Evolutionary conservation across 2,888 invertebrate species (phyloP), one percentile per base, ranked within the genome.

Genomic region (Drosophila nigritarsus): DNA sequence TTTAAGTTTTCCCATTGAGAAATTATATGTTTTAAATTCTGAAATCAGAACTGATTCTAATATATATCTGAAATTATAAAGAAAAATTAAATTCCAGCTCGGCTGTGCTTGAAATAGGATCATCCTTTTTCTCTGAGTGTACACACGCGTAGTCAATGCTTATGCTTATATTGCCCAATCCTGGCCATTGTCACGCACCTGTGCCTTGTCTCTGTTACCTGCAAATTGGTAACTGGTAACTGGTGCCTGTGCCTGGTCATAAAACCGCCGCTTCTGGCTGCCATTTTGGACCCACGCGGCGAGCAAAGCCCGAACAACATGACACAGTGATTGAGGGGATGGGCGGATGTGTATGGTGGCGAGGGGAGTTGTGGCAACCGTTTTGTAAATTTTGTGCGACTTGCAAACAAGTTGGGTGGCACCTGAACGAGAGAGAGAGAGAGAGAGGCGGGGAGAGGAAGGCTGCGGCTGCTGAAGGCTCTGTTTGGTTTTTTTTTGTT

Each of bases 151-250:
- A 50, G 61, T 29, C 58, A 38, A 34, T 45, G 65, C 61, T 69
- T 76, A 34, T 45, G 65, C 61, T 69, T 76, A 78, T 67, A 75
- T 71, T 75, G 66, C 65, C 76, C 29, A 62, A 53, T 65, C 60
- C 61, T 36, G 67, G 64, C 66, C 74, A 80, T 82, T 80, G 81
- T 73, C 83, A 74, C 81, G 80, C 83, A 77, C 74, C 81, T 77
- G 75, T 49, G 36, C 49, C 49, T 40, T 65, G 49, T 20, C 13
- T 18, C 34, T 36, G 27, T 29, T 53, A 49, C 29, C 49, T 30
- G 49, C 32, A 20, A 67, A 15, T 38, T 34, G 54, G 51, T 15
- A 53, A 32, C 61, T 27, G 24, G 38, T 55, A 38, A 15, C 24
- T 30, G 36, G 32, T 40, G 40, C 24, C 54, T 54, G 30, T 29